Conservation (phyloP, 2,113 vertebrate species). For the Ophiodon elongatus region DNA sequence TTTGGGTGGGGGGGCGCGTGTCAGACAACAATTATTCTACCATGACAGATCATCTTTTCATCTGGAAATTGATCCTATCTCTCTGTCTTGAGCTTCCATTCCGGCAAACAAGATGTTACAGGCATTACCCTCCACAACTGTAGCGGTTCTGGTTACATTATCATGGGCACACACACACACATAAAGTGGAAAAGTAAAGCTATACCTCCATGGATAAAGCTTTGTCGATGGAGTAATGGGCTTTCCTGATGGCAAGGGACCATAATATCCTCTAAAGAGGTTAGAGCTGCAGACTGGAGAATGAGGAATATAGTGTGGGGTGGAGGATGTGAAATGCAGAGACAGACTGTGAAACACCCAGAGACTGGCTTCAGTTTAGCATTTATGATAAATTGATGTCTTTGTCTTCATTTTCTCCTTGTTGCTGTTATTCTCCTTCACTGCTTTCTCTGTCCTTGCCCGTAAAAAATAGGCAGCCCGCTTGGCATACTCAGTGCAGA, state of each 20-base stretch:
- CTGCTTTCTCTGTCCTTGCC: conserved; percentile 20
- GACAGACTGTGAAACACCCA: conserved; percentile 50
- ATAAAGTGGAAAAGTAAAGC: conserved; percentile 64
- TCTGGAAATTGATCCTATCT: conserved; percentile 51
- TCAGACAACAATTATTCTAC: conserved; percentile 9
- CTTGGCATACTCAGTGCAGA: conserved; percentile 48
- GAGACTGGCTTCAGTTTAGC: conserved; percentile 48
- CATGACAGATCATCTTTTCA: conserved; percentile 38
- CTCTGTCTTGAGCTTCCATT: conserved; percentile 38
- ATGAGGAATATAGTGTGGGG: conserved; percentile 48
- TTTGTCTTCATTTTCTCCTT: conserved; percentile 28
- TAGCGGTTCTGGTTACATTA: conserved; percentile 67
- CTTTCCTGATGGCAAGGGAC: conserved; percentile 78
- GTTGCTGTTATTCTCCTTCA: conserved; percentile 11
- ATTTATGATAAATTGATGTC: conserved; percentile 53
- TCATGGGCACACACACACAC: conserved; percentile 27
- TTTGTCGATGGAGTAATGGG: conserved; percentile 72
- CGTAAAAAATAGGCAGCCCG: conserved; percentile 45
- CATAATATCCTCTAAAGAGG: conserved; percentile 78
- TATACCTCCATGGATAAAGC: conserved; percentile 70
- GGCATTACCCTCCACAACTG: conserved; percentile 42
- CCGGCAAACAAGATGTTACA: conserved; percentile 50
- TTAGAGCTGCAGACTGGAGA: conserved; percentile 74
- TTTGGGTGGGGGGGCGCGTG: neutral
- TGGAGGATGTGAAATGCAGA: conserved; percentile 63